Evolutionary conservation across 2,797 vertebrate species (phyloP).

Genomic region (Stomatorhinus walkeri): DNA sequence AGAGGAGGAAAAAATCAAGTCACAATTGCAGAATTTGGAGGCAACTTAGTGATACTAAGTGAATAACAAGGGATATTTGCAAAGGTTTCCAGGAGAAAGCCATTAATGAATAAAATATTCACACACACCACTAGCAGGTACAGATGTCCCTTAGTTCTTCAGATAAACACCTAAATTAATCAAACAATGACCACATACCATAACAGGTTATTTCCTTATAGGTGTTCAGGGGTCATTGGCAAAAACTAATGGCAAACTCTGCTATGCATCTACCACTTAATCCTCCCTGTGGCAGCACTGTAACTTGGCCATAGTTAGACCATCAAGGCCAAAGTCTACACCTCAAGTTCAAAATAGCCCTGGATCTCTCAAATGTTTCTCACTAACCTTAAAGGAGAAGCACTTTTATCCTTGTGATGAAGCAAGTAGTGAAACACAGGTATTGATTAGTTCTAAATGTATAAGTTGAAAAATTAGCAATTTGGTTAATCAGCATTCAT

Average conservation of each 20-base stretch:
- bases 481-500: neutral
- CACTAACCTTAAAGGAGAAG: neutral
- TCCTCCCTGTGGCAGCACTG: neutral
- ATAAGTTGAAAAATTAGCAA: neutral
- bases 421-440: neutral
- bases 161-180: neutral
- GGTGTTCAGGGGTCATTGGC: neutral
- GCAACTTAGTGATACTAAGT: neutral
- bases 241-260: neutral
- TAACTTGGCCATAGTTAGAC: neutral
- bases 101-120: neutral
- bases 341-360: neutral
- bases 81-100: neutral
- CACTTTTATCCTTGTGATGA: neutral
- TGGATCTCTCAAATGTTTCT: neutral
- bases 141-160: neutral
- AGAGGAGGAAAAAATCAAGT: neutral
- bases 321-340: neutral
- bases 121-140: neutral
- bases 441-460: neutral
- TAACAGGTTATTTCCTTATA: neutral
- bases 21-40: neutral
- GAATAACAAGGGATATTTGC: neutral
- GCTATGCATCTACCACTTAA: neutral
- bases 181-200: neutral